Conservation (phyloP, 2,888 invertebrate species). For the Lithodes maja region DNA sequence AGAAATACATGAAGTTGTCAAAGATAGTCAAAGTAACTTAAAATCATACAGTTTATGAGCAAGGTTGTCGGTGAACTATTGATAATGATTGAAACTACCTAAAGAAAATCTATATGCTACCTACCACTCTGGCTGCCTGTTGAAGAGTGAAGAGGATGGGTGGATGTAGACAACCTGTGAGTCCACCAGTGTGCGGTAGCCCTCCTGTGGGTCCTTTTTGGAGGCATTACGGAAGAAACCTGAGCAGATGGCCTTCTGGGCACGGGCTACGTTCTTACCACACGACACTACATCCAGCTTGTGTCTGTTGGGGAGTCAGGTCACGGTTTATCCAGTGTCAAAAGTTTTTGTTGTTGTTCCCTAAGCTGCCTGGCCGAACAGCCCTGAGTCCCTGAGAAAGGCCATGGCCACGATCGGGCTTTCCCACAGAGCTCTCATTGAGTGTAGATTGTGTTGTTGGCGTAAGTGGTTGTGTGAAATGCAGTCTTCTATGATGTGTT, state of each 20-base stretch:
- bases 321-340: neutral
- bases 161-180: slow-evolving; percentile 99
- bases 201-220: slow-evolving; percentile 98
- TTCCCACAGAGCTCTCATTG: too few relatives aligned
- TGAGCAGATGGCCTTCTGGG: slow-evolving; percentile 98
- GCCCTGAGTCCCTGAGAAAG: too few relatives aligned
- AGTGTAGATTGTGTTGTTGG: too few relatives aligned
- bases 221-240: slow-evolving; percentile 99
- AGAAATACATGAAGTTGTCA: too few relatives aligned
- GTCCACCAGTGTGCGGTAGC: slow-evolving; percentile 96
- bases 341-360: neutral
- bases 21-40: too few relatives aligned
- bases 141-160: slow-evolving; percentile 97
- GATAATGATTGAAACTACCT: too few relatives aligned
- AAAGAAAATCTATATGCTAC: neutral
- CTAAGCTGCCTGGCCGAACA: too few relatives aligned
- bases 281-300: slow-evolving; percentile 97
- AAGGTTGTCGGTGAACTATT: too few relatives aligned
- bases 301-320: slow-evolving; percentile 78
- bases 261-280: slow-evolving; percentile 94
- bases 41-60: too few relatives aligned
- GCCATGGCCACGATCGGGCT: too few relatives aligned
- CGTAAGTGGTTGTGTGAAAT: too few relatives aligned
- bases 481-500: too few relatives aligned
- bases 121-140: slow-evolving; percentile 97